Conservation (phyloP, 1,140 invertebrate species). For the Aphis gossypii region DNA sequence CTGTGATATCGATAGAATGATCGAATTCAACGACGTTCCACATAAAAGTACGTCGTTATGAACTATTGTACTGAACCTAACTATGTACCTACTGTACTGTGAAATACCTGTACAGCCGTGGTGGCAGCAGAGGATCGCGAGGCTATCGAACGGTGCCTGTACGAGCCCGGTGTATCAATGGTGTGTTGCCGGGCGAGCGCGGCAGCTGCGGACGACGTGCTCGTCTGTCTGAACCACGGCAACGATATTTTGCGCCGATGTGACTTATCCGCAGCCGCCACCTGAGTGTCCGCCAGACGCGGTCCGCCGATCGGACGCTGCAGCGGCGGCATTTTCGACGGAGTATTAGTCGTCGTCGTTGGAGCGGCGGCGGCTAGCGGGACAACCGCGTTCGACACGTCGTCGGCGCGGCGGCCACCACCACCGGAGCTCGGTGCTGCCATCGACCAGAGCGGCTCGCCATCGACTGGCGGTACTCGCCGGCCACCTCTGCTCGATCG, state of each 20-base stretch:
- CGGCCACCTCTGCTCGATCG: conserved; percentile 43
- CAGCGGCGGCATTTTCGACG: background rate
- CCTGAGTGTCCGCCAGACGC: conserved; percentile 62
- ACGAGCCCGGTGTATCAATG: conserved; percentile 86
- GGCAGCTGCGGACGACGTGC: conserved; percentile 68
- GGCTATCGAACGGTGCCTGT: conserved; percentile 74
- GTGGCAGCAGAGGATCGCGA: conserved; percentile 70
- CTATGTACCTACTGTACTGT: background rate
- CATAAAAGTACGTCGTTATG: background rate
- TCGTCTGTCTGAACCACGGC: conserved; percentile 84
- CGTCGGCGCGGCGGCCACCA: conserved; percentile 45
- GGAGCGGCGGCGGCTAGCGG: background rate
- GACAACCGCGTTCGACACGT: conserved; percentile 60
- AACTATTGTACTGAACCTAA: background rate
- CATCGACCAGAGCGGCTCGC: conserved; percentile 62
- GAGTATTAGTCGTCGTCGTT: background rate
- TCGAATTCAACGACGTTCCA: background rate
- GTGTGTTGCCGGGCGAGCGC: conserved; percentile 82
- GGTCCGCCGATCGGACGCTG: conserved; percentile 44
- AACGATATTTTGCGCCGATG: conserved; percentile 80
- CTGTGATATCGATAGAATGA: background rate
- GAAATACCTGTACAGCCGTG: conserved; percentile 64
- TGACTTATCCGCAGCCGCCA: conserved; percentile 57
- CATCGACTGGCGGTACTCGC: conserved; percentile 62
- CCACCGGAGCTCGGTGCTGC: conserved; percentile 64